A percentile compares a stretch with the other conserved stretches of the same genome.
These are phyloP conservation scores for Speoplatyrhinus poulsoni DNA, from an alignment of 2,113 vertebrate genomes.

Conservation along the genomic window DNA sequence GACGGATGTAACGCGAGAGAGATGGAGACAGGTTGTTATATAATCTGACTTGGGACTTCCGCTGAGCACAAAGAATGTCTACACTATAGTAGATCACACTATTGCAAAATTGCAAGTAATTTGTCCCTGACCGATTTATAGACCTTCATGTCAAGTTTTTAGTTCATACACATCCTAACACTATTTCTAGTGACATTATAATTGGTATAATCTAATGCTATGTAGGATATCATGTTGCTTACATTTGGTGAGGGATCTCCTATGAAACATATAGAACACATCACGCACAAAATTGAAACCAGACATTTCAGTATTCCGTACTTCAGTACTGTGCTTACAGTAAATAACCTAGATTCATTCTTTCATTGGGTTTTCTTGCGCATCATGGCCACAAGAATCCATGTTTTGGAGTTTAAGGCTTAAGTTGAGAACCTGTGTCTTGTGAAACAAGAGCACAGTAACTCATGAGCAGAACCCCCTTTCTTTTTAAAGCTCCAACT, in stretches of 20 bases:
- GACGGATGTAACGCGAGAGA: constrained; percentile 9
- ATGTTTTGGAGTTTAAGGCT: constrained; percentile 27
- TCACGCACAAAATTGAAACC: constrained; percentile 24
- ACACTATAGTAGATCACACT: too few species aligned
- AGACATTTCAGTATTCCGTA: constrained; percentile 23
- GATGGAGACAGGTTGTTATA: neutral
- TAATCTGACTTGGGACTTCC: too few species aligned
- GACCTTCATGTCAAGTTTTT: neutral
- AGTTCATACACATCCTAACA: neutral
- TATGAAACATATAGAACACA: constrained; percentile 36
- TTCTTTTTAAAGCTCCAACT: constrained; percentile 38
- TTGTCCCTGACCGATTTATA: too few species aligned
- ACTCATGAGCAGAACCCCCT: constrained; percentile 17
- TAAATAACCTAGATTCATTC: constrained; percentile 15
- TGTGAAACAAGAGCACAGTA: constrained; percentile 49
- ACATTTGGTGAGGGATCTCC: constrained; percentile 19
- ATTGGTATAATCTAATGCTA: constrained; percentile 5
- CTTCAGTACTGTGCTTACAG: neutral
- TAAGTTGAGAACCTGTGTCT: constrained; percentile 27
- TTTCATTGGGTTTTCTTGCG: neutral
- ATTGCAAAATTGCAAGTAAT: too few species aligned
- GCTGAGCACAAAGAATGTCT: too few species aligned
- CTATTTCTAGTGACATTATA: neutral
- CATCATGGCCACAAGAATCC: neutral
- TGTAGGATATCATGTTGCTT: constrained; percentile 12